Percentiles rank a stretch among this genome's conserved stretches.
phyloP scores from a whole-genome alignment of 2,888 invertebrate genomes.

The Troides oblongomaculatus region DNA sequence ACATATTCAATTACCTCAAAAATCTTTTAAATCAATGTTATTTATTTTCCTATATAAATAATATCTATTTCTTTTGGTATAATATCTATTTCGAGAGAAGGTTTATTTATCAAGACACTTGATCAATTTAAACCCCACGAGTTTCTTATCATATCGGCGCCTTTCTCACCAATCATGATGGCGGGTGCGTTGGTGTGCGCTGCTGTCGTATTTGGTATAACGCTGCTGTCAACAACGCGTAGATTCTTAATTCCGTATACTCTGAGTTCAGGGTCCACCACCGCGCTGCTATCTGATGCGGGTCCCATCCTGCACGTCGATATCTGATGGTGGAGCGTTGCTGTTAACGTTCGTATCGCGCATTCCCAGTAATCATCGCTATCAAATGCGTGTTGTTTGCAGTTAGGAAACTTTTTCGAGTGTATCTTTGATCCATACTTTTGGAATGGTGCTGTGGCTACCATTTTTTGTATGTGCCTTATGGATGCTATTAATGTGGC shows the following conservation, averaged over 20 bases:
- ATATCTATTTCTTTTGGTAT: neutral
- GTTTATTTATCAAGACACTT: neutral
- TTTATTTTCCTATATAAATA: neutral
- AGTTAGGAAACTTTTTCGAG: conserved; percentile 76
- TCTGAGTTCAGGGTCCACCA: conserved; percentile 82
- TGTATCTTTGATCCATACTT: conserved; percentile 81
- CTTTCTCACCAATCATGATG: conserved; percentile 87
- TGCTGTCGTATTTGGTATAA: conserved; percentile 83
- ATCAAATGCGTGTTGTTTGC: conserved; percentile 72
- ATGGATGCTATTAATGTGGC: conserved; percentile 81
- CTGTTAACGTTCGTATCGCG: conserved; percentile 77
- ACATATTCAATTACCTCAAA: neutral
- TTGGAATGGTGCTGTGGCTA: conserved; percentile 79
- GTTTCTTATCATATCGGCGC: conserved; percentile 81
- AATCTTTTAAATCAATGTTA: neutral
- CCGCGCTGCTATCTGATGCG: conserved; percentile 74
- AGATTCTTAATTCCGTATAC: conserved; percentile 82
- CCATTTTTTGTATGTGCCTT: conserved; percentile 75
- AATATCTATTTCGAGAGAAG: neutral
- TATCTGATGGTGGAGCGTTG: conserved; percentile 84
- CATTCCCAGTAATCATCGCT: conserved; percentile 86
- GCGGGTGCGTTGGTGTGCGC: conserved; percentile 85
- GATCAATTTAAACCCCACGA: conserved; percentile 60
- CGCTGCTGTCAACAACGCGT: conserved; percentile 84
- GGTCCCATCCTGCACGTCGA: conserved; percentile 87